A percentile compares a stretch with the other conserved stretches of the same genome.
Conservation (phyloP, 2,113 vertebrate species). For the Eira barbara region DNA sequence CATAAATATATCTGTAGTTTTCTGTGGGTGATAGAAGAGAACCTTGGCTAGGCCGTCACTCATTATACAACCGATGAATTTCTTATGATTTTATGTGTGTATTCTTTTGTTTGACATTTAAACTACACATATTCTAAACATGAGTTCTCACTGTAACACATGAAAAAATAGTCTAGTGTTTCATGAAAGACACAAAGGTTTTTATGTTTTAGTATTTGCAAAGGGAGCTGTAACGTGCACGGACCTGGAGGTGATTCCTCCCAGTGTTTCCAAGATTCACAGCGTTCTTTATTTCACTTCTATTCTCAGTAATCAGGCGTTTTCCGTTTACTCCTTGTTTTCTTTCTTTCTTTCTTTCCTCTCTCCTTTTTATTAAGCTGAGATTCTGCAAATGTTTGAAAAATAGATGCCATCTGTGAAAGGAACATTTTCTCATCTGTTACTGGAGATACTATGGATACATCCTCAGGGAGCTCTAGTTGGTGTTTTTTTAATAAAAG, state of each 20-base stretch:
- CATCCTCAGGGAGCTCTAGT: not conserved
- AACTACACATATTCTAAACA: not conserved
- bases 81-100: not conserved
- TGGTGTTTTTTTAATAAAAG: conserved; percentile 47
- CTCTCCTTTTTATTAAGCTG: not conserved
- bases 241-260: not conserved
- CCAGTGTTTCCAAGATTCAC: not conserved
- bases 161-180: not conserved
- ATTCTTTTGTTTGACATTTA: not conserved
- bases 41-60: not conserved
- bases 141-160: not conserved
- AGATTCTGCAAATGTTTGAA: not conserved
- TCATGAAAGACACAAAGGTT: not conserved
- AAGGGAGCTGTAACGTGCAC: not conserved
- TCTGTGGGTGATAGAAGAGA: not conserved
- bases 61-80: not conserved
- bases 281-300: not conserved
- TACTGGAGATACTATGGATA: not conserved
- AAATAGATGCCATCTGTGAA: not conserved
- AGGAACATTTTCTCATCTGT: not conserved
- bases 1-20: not conserved
- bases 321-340: not conserved
- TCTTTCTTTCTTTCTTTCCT: not conserved
- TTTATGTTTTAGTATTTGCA: not conserved
- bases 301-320: not conserved